phyloP scores from a whole-genome alignment of 2,113 vertebrate species.

The Indicator maculatus region DNA sequence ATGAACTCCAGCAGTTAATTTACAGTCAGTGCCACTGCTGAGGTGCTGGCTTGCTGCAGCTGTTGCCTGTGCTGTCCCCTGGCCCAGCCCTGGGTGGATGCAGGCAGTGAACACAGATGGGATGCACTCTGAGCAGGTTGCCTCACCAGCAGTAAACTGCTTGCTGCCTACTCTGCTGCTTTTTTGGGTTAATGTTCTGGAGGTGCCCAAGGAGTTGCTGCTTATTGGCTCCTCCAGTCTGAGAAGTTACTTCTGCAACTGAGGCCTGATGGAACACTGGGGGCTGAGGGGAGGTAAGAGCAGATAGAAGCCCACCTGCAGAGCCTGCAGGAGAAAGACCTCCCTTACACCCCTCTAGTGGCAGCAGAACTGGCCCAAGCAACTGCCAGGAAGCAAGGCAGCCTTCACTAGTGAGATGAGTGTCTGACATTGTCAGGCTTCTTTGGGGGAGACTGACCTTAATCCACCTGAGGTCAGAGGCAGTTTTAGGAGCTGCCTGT shows the following conservation, averaged over 20 bases:
- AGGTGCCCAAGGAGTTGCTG: slow-evolving; percentile 16
- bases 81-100: background rate
- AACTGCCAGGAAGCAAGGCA: background rate
- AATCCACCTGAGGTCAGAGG: background rate
- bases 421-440: background rate
- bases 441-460: background rate
- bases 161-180: background rate
- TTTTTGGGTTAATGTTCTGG: slow-evolving; percentile 41
- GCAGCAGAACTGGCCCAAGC: background rate
- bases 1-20: background rate
- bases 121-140: background rate
- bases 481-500: background rate
- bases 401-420: background rate
- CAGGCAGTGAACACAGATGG: background rate
- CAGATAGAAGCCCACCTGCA: background rate
- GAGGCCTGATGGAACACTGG: background rate
- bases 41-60: background rate
- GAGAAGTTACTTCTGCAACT: slow-evolving; percentile 11
- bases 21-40: background rate
- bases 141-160: background rate
- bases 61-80: background rate
- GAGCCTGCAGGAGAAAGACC: background rate
- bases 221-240: slow-evolving; percentile 32
- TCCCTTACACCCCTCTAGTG: background rate
- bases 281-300: background rate